Evolutionary conservation across 2,888 invertebrate species (phyloP).

Genomic region (Macaria notata): DNA sequence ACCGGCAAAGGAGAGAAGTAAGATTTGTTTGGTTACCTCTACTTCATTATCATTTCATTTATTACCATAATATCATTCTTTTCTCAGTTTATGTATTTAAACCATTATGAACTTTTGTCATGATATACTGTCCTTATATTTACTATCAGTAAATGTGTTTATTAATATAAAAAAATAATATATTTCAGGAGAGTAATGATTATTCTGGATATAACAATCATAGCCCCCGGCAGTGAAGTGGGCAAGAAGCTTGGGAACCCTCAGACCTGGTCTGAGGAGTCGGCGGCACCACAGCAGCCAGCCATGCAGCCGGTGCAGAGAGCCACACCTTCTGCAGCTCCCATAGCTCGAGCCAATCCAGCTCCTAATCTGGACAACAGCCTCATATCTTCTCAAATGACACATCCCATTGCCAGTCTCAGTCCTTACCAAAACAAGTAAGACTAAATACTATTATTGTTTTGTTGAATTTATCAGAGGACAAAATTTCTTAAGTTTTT

Average conservation of each 20-base stretch:
- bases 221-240: conserved; percentile 87
- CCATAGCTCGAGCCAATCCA: conserved; percentile 38
- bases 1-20: conserved; percentile 87
- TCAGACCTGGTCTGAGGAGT: conserved; percentile 83
- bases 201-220: conserved; percentile 88
- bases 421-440: conserved; percentile 97
- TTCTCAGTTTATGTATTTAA: too few relatives aligned
- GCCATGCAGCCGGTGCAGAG: conserved; percentile 42
- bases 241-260: conserved; percentile 91
- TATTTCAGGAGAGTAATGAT: conserved; percentile 90
- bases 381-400: conserved; percentile 74
- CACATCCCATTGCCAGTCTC: conserved; percentile 91
- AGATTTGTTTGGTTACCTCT: conserved; percentile 45
- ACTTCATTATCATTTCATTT: neutral
- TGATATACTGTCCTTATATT: too few relatives aligned
- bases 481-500: too few relatives aligned
- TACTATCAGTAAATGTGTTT: too few relatives aligned
- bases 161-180: neutral
- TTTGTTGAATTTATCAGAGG: too few relatives aligned
- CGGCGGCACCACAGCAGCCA: conserved; percentile 44
- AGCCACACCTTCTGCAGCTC: conserved; percentile 37
- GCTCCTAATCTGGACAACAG: conserved; percentile 63
- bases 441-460: conserved; percentile 34
- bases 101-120: too few relatives aligned
- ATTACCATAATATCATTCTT: too few relatives aligned